A percentile compares a stretch with the other conserved stretches of the same genome.
These are phyloP conservation scores for Drosophila parvula DNA, from an alignment of 1,140 invertebrate genomes.

Conservation along the genomic window DNA sequence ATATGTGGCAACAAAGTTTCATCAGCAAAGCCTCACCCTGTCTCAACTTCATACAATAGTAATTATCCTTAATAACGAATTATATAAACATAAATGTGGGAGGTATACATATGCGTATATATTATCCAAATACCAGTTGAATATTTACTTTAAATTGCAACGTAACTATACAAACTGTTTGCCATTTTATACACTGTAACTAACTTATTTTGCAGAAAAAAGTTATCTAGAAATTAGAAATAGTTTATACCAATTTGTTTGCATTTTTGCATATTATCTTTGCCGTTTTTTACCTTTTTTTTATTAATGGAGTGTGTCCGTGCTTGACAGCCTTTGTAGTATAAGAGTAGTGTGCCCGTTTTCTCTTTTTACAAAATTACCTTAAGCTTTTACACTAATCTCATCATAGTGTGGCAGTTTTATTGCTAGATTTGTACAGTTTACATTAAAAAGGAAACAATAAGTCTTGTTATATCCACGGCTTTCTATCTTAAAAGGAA, in stretches of 20 bases:
- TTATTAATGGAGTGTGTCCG: too few relatives aligned
- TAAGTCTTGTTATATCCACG: background rate
- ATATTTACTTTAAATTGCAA: background rate
- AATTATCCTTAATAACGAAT: constrained; percentile 17
- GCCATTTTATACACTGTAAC: background rate
- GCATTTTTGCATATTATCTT: too few relatives aligned
- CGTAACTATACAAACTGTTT: background rate
- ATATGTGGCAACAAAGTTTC: constrained; percentile 11
- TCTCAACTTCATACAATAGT: background rate
- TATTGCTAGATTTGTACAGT: background rate
- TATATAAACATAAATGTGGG: background rate
- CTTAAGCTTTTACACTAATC: too few relatives aligned
- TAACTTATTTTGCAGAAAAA: too few relatives aligned
- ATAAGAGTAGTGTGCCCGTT: too few relatives aligned
- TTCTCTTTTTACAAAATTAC: too few relatives aligned
- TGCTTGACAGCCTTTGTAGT: too few relatives aligned
- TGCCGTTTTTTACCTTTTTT: too few relatives aligned
- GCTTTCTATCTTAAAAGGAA: background rate
- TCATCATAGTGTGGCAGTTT: background rate
- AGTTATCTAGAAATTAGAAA: too few relatives aligned
- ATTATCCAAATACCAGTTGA: background rate
- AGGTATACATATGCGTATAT: background rate
- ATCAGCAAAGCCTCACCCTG: background rate
- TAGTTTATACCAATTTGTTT: too few relatives aligned
- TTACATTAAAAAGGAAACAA: background rate